Base-by-base conservation (phyloP, 2,888 invertebrate genomes). In the Chaetogeoica ovagalla region DNA sequence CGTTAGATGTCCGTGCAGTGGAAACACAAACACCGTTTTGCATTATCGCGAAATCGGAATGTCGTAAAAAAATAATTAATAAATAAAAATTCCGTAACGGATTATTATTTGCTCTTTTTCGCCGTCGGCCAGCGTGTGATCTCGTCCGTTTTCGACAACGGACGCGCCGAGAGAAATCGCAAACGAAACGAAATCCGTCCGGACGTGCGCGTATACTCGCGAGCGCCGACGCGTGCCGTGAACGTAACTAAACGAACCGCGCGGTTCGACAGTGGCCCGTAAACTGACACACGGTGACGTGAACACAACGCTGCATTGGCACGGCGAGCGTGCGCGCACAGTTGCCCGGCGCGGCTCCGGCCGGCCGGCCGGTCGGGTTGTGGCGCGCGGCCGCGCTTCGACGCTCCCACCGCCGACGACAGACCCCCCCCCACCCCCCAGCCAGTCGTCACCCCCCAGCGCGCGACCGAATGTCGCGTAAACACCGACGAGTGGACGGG, bases 221-320 rank as follows among this genome's bases (percentile, higher is more conserved):
- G 48, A 3, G 3, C 13, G 48, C 30, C 1, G 1, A 3, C 48
- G 48, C 43, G 43, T 48, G 15, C 8, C 48, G 13, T 57, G 48
- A 30, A 48, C 19, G 43, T 19, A n/a, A 52, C 52, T 37, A 43
- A 1, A 6, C n/a, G 23, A 65, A 77, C 60, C 79, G 79, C 70
- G 63, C 79, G 62, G 63, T 23, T 71, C 70, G 79, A 79, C 70
- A 79, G 63, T 63, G 63, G 79, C 79, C 52, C 79, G 79, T 79
- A 63, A 79, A 79, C 79, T 79, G 79, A 79, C 48, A 13, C 48
- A 30, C 30, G 48, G 48, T 71, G 79, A 71, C 70, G 70, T 13
- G 48, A 48, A 55, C 55, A 4, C 70, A 63, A 30, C 30, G 30
- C 30, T 30, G 30, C 30, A 30, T 4, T 30, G 30, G 30, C 30